Percentiles rank a stretch among this genome's conserved stretches.
Conservation (phyloP, 2,888 invertebrate genomes). For the Metopia argyrocephala region DNA sequence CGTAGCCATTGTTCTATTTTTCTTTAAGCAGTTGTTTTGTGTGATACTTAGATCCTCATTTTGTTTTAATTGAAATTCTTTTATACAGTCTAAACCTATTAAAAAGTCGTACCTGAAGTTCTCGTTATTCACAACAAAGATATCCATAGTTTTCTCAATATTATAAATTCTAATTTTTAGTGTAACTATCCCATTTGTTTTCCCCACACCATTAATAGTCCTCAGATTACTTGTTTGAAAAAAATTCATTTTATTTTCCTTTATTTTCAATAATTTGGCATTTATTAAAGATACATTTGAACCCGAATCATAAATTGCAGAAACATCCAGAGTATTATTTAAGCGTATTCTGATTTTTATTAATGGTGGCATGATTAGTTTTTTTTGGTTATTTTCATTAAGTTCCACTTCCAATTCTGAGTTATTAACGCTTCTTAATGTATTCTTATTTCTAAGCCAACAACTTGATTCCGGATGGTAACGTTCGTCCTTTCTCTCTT, state of each 20-base stretch:
- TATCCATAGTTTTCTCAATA: slow-evolving; percentile 15
- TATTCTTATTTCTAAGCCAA: too few species aligned
- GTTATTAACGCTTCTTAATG: too few species aligned
- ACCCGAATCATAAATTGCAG: slow-evolving; percentile 42
- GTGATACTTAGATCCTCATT: slow-evolving; percentile 40
- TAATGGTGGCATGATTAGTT: slow-evolving; percentile 42
- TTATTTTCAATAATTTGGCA: slow-evolving; percentile 22
- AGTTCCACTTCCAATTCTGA: neutral
- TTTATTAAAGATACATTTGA: slow-evolving; percentile 33
- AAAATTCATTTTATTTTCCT: slow-evolving; percentile 75
- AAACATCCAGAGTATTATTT: slow-evolving; percentile 5
- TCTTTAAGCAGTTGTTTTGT: slow-evolving; percentile 1
- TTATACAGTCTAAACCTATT: slow-evolving; percentile 47
- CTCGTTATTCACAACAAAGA: slow-evolving; percentile 6
- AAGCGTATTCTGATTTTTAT: slow-evolving; percentile 22
- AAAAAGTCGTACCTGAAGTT: slow-evolving; percentile 28
- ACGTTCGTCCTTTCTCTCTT: too few species aligned
- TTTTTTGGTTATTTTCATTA: slow-evolving; percentile 18
- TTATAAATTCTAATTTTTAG: slow-evolving; percentile 4
- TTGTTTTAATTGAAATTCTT: slow-evolving; percentile 44
- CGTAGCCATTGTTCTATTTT: neutral
- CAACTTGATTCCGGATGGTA: too few species aligned
- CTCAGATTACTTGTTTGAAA: slow-evolving; percentile 78
- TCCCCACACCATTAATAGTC: slow-evolving; percentile 14
- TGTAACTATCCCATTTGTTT: slow-evolving; percentile 11